Conservation (phyloP, 1,140 invertebrate genomes). For the Maconellicoccus hirsutus region DNA sequence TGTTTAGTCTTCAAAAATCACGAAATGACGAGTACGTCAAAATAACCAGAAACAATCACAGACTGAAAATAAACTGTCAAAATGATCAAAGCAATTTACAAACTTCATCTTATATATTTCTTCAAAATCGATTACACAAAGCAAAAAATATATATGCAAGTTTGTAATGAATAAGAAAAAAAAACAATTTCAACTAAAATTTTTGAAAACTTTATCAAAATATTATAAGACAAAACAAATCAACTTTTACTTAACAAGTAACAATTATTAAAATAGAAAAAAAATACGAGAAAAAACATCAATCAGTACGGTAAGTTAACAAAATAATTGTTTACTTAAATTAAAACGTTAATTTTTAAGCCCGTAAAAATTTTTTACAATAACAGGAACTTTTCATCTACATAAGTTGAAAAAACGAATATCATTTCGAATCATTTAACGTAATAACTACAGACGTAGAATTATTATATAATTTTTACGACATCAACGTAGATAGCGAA, state of each 20-base stretch:
- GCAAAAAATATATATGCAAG: background rate
- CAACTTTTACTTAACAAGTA: background rate
- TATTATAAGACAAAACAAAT: background rate
- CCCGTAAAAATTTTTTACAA: background rate
- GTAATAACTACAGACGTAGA: background rate
- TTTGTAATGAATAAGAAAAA: background rate
- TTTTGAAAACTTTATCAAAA: background rate
- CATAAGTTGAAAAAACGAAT: background rate
- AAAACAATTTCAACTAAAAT: background rate
- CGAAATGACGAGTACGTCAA: too few species aligned
- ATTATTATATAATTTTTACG: too few species aligned
- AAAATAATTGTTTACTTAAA: background rate
- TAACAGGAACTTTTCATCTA: constrained; percentile 9
- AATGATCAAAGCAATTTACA: background rate
- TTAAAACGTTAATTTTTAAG: background rate
- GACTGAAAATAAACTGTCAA: too few species aligned
- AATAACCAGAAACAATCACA: too few species aligned
- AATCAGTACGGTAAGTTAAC: constrained; percentile 3
- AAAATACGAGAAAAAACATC: background rate
- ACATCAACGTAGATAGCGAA: too few species aligned
- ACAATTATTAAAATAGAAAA: background rate
- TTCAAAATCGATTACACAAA: background rate
- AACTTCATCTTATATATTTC: background rate
- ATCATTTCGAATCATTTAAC: background rate
- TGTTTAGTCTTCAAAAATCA: too few species aligned